Percentiles rank a stretch among this genome's conserved stretches.
Evolutionary conservation across 2,888 invertebrate species (phyloP).

Genomic region (Punctoribates punctum): DNA sequence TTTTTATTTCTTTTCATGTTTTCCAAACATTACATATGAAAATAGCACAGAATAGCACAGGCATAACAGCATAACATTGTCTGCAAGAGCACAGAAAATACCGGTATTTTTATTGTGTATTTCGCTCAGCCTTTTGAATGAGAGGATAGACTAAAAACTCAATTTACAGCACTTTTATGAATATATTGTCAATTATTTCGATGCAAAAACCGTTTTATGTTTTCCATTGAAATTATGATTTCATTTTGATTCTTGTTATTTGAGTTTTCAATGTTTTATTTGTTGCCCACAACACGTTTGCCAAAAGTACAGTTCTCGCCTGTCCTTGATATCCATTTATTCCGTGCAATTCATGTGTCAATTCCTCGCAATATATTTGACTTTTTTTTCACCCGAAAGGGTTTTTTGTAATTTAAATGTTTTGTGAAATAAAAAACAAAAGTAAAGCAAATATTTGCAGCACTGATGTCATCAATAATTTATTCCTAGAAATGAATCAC

Average conservation of each 20-base stretch:
- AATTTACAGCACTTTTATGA: too few relatives aligned
- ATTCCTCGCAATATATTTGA: neutral
- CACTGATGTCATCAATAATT: too few relatives aligned
- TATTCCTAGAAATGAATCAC: too few relatives aligned
- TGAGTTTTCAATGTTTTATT: neutral
- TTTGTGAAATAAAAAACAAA: too few relatives aligned
- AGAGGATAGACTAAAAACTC: too few relatives aligned
- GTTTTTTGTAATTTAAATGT: too few relatives aligned
- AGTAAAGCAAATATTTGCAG: too few relatives aligned
- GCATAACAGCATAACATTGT: too few relatives aligned
- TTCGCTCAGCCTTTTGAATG: too few relatives aligned
- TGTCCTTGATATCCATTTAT: neutral
- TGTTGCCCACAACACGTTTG: neutral
- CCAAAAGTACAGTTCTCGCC: neutral
- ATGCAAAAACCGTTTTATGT: neutral
- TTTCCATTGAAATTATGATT: constrained; percentile 1
- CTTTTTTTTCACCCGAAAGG: too few relatives aligned
- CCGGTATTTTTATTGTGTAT: constrained; percentile 6
- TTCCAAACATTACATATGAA: constrained; percentile 3
- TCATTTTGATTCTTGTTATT: constrained; percentile 5
- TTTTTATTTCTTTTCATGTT: neutral
- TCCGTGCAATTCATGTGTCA: neutral
- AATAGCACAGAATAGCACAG: neutral
- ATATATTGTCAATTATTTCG: neutral
- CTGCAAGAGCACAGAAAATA: neutral